phyloP scores from a whole-genome alignment of 2,113 vertebrate species.

The Thryonomys swinderianus region DNA sequence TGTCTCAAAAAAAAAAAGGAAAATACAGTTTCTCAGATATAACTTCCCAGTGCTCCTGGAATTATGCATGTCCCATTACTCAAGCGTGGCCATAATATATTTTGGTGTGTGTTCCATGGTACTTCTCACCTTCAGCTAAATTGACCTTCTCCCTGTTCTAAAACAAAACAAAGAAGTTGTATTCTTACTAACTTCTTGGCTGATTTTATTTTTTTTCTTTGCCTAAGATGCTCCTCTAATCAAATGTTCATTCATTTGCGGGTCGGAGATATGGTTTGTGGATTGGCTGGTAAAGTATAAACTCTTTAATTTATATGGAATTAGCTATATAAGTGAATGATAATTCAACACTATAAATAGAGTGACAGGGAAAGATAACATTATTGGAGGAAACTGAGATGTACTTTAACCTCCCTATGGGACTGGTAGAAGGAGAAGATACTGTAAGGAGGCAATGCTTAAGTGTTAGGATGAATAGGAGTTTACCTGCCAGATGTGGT shows the following conservation, averaged over 20 bases:
- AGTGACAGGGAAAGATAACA: not conserved
- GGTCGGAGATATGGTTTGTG: constrained; percentile 22
- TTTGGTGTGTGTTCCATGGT: not conserved
- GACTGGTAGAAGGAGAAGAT: not conserved
- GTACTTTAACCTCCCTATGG: not conserved
- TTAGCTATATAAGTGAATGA: constrained; percentile 18
- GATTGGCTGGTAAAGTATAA: constrained; percentile 21
- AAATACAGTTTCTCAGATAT: not conserved
- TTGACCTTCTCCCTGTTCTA: not conserved
- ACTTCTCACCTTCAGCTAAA: not conserved
- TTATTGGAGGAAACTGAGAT: not conserved
- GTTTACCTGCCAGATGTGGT: not conserved
- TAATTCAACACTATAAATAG: not conserved
- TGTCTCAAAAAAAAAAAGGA: no score
- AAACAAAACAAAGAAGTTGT: not conserved
- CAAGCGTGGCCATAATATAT: not conserved
- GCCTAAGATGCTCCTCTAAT: not conserved
- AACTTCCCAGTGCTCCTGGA: constrained; percentile 7
- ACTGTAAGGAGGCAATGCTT: not conserved
- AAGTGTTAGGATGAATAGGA: not conserved
- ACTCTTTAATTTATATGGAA: constrained; percentile 37
- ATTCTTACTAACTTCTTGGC: not conserved
- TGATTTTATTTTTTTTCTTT: constrained; percentile 48
- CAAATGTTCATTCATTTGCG: constrained; percentile 53
- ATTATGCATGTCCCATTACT: constrained; percentile 3